Conservation (phyloP, 1,140 invertebrate species). For the Calephelis virginiensis region DNA sequence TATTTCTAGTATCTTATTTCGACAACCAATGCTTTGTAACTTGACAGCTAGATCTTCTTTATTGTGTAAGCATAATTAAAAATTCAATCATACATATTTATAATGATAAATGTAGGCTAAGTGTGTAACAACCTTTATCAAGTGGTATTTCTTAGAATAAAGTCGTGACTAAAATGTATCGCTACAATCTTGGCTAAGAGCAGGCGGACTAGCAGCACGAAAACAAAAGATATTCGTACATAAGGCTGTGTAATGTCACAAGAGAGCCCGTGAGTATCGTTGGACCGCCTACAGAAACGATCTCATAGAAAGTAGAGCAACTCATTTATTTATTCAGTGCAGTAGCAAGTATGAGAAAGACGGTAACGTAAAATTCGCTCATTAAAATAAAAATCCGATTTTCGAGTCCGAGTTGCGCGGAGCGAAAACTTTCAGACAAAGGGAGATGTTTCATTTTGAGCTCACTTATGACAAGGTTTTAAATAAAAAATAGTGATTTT, state of each 20-base stretch:
- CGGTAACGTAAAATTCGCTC: slow-evolving; percentile 66
- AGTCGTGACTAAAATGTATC: slow-evolving; percentile 60
- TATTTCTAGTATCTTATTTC: background rate
- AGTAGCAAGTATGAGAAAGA: slow-evolving; percentile 70
- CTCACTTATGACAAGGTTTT: too few relatives aligned
- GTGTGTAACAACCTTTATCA: slow-evolving; percentile 34
- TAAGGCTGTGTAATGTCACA: slow-evolving; percentile 43
- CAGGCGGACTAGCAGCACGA: slow-evolving; percentile 39
- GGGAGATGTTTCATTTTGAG: too few relatives aligned
- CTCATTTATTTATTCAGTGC: slow-evolving; percentile 76
- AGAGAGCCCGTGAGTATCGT: slow-evolving; percentile 47
- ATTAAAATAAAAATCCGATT: slow-evolving; percentile 78
- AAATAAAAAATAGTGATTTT: too few relatives aligned
- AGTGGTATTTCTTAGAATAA: slow-evolving; percentile 47
- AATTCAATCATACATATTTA: background rate
- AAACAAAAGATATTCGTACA: slow-evolving; percentile 37
- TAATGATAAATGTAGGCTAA: slow-evolving; percentile 14
- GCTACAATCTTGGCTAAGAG: slow-evolving; percentile 49
- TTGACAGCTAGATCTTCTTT: slow-evolving; percentile 4
- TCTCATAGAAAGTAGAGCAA: slow-evolving; percentile 78
- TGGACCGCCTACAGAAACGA: slow-evolving; percentile 70
- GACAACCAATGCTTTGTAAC: background rate
- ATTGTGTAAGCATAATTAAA: slow-evolving; percentile 8
- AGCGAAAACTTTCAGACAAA: slow-evolving; percentile 64
- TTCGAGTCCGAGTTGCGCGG: slow-evolving; percentile 67